Conservation (phyloP, 1,140 invertebrate species). For the Caenorhabditis briggsae region DNA sequence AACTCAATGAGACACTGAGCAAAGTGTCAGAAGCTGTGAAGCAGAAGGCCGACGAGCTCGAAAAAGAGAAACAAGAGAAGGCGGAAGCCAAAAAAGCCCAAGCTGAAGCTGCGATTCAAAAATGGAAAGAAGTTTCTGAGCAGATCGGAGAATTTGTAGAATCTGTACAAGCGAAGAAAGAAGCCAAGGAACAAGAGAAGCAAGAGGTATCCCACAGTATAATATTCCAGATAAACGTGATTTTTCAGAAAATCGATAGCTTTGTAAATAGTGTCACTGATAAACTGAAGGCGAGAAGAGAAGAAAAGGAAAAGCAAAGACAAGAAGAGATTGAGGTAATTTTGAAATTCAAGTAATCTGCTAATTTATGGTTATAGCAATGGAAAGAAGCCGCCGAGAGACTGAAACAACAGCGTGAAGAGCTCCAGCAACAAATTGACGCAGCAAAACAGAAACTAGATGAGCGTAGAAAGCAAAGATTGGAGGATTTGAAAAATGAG, state of each 20-base stretch:
- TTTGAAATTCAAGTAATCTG: neutral
- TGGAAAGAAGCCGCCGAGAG: conserved; percentile 48
- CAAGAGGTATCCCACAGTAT: neutral
- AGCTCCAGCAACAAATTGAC: conserved; percentile 54
- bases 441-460: conserved; percentile 10
- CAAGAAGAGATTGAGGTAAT: conserved; percentile 55
- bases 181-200: conserved; percentile 41
- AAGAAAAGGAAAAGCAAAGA: conserved; percentile 43
- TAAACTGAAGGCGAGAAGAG: conserved; percentile 16
- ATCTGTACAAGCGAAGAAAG: neutral
- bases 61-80: conserved; percentile 27
- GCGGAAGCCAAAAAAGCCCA: conserved; percentile 32
- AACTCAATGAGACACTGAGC: conserved; percentile 37
- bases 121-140: conserved; percentile 45
- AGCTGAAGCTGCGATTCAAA: conserved; percentile 17
- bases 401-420: conserved; percentile 36
- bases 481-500: conserved; percentile 41
- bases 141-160: conserved; percentile 18
- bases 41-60: conserved; percentile 32
- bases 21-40: conserved; percentile 51
- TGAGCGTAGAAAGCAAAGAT: conserved; percentile 18
- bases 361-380: neutral
- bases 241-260: conserved; percentile 57
- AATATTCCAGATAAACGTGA: neutral
- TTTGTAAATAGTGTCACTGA: conserved; percentile 34